phyloP scores from a whole-genome alignment of 2,797 vertebrate genomes.

The Sebastolobus altivelis region DNA sequence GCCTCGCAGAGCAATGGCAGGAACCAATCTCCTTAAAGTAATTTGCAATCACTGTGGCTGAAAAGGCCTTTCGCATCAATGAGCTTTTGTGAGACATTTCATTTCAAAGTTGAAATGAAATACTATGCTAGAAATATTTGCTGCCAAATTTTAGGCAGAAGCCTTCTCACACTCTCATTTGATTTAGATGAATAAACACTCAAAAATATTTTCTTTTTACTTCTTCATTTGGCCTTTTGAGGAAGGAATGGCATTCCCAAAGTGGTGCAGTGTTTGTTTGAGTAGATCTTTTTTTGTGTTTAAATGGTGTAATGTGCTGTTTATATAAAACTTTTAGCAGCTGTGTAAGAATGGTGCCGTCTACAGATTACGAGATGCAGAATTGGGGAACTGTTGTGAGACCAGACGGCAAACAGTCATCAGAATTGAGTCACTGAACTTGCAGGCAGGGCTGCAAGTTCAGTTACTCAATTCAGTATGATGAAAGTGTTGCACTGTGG shows the following conservation, averaged over 20 bases:
- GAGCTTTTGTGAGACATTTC: slow-evolving; percentile 67
- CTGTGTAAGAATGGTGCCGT: slow-evolving; percentile 16
- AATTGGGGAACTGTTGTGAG: slow-evolving; percentile 49
- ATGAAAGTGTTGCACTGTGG: slow-evolving; percentile 28
- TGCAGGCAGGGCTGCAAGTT: not conserved
- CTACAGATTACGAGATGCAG: slow-evolving; percentile 46
- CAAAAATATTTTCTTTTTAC: slow-evolving; percentile 9
- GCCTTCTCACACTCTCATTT: slow-evolving; percentile 35
- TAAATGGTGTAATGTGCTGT: slow-evolving; percentile 17
- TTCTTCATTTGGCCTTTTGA: slow-evolving; percentile 26
- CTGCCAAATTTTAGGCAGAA: slow-evolving; percentile 37
- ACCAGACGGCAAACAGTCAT: slow-evolving; percentile 51
- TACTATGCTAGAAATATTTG: slow-evolving; percentile 48
- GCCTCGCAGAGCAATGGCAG: slow-evolving; percentile 59
- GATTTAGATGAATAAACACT: slow-evolving; percentile 49
- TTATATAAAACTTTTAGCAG: slow-evolving; percentile 24
- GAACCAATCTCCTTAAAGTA: slow-evolving; percentile 77
- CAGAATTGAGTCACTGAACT: slow-evolving; percentile 22
- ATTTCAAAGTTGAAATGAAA: slow-evolving; percentile 65
- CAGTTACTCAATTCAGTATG: slow-evolving; percentile 49
- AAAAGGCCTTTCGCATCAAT: slow-evolving; percentile 71
- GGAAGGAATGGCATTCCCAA: not conserved
- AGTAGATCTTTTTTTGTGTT: slow-evolving; percentile 19
- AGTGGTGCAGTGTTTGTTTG: slow-evolving; percentile 19
- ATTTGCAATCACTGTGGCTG: slow-evolving; percentile 75